Conservation (phyloP, 2,113 vertebrate species). For the Callorhinus ursinus region DNA sequence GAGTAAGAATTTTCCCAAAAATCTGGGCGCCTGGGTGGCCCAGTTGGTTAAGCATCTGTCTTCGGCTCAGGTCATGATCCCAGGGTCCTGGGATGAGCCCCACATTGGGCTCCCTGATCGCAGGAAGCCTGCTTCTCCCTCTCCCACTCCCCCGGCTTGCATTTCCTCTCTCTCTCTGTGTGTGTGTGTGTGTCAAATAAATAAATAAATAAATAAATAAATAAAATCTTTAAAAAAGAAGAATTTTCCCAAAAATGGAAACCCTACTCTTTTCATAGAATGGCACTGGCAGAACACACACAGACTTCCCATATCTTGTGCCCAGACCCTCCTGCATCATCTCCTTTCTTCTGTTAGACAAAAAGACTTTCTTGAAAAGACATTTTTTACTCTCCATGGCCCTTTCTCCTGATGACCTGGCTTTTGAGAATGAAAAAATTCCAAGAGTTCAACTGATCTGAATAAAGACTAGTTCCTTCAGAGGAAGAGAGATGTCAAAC, state of each 20-base stretch:
- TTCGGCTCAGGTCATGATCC: too few species aligned
- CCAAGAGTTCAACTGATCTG: not conserved
- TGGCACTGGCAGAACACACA: too few species aligned
- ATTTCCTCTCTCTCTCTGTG: too few species aligned
- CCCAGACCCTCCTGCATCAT: not conserved
- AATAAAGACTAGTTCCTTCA: not conserved
- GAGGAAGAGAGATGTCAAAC: not conserved
- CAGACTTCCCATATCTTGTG: not conserved
- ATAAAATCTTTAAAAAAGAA: too few species aligned
- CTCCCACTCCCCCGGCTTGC: too few species aligned
- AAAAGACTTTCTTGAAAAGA: not conserved
- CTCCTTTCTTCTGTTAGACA: not conserved
- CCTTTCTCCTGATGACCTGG: not conserved
- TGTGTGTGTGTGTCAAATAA: too few species aligned
- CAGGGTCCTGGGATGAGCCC: too few species aligned
- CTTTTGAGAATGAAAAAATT: slow-evolving; percentile 15
- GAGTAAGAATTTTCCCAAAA: not conserved
- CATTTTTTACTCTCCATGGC: not conserved
- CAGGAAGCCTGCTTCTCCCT: too few species aligned
- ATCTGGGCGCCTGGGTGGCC: too few species aligned
- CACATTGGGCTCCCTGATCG: too few species aligned
- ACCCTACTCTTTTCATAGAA: not conserved
- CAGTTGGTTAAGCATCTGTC: too few species aligned
- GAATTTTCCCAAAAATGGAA: not conserved
- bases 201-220: too few species aligned